Conservation (phyloP, 2,888 invertebrate species). For the Drosophila mercatorum region DNA sequence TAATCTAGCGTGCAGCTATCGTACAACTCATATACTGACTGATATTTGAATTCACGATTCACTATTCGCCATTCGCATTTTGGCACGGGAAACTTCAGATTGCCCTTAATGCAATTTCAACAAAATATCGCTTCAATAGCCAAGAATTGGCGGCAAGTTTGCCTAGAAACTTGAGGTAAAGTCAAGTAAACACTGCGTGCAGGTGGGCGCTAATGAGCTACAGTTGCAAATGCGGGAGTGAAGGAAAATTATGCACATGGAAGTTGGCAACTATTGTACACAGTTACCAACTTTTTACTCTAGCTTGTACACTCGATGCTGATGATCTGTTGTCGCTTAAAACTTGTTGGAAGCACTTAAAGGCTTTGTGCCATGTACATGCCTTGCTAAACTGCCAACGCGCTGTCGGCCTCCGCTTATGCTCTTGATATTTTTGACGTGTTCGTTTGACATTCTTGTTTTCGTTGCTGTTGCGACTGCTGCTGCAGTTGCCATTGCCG, state of each 20-base stretch:
- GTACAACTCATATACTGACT: slow-evolving; percentile 4
- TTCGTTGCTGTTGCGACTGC: slow-evolving; percentile 14
- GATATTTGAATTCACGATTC: slow-evolving; percentile 32
- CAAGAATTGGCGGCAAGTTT: slow-evolving; percentile 22
- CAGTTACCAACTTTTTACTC: slow-evolving; percentile 47
- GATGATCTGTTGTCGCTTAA: slow-evolving; percentile 28
- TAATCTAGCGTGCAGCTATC: not conserved
- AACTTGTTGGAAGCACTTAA: slow-evolving; percentile 69
- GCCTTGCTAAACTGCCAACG: slow-evolving; percentile 41
- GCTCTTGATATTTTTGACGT: slow-evolving; percentile 74
- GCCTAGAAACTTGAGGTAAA: slow-evolving; percentile 40
- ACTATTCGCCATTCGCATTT: slow-evolving; percentile 28
- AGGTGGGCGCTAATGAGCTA: slow-evolving; percentile 70
- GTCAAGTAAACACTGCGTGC: slow-evolving; percentile 54
- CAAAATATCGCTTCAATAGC: slow-evolving; percentile 55
- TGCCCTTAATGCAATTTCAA: slow-evolving; percentile 59
- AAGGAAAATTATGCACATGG: slow-evolving; percentile 21
- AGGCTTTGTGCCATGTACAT: slow-evolving; percentile 63
- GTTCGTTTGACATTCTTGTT: slow-evolving; percentile 67
- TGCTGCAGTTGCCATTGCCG: slow-evolving; percentile 13
- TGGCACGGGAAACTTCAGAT: slow-evolving; percentile 27
- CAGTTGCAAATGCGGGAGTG: slow-evolving; percentile 37
- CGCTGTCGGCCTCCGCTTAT: slow-evolving; percentile 43
- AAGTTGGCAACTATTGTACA: slow-evolving; percentile 52
- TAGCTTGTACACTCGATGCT: slow-evolving; percentile 13